Evolutionary conservation across 2,113 vertebrate genomes (phyloP).

Genomic region (Bubalus kerabau): DNA sequence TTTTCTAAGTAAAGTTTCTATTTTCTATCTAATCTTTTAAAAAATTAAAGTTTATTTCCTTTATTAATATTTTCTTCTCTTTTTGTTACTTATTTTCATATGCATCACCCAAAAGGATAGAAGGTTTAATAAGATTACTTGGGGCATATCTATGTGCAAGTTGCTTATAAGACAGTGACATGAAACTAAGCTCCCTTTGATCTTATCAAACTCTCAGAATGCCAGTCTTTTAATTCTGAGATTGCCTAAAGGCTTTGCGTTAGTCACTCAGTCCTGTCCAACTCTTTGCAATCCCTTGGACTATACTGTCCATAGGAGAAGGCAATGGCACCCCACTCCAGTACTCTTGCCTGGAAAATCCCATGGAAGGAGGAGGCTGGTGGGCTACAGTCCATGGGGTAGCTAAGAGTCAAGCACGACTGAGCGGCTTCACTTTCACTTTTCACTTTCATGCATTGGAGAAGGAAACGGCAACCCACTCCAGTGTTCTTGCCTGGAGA

Average conservation of each 20-base stretch:
- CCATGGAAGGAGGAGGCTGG: no score
- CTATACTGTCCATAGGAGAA: neutral
- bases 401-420: no score
- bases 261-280: neutral
- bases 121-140: neutral
- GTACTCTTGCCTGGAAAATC: no score
- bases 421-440: no score
- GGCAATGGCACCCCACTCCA: no score
- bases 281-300: neutral
- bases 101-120: neutral
- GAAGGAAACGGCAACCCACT: no score
- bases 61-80: neutral
- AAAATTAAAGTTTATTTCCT: neutral
- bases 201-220: neutral
- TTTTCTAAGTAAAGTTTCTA: neutral
- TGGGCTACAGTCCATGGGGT: no score
- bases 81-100: neutral
- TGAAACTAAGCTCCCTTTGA: neutral
- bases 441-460: no score
- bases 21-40: neutral
- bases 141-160: neutral
- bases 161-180: neutral
- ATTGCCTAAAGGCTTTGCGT: rapidly evolving
- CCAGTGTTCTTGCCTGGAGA: no score
- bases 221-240: neutral